Evolutionary conservation across 2,113 vertebrate species (phyloP).

Genomic region (Caranx melampygus): DNA sequence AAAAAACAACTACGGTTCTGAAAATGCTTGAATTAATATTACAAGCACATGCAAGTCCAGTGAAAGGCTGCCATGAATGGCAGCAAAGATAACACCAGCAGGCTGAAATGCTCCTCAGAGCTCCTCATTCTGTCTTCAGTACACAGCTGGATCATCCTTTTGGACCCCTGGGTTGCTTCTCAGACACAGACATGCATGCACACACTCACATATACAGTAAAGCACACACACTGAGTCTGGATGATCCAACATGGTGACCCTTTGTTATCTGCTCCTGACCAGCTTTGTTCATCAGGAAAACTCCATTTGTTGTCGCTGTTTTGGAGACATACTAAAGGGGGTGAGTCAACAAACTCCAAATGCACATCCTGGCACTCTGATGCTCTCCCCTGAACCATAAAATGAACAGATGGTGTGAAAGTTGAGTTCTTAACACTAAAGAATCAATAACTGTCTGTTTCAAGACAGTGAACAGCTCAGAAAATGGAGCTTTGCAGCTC

Average conservation of each 20-base stretch:
- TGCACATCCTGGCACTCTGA: slow-evolving; percentile 48
- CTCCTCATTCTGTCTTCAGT: slow-evolving; percentile 66
- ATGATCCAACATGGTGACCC: slow-evolving; percentile 67
- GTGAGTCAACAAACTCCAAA: slow-evolving; percentile 63
- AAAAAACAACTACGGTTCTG: slow-evolving; percentile 25
- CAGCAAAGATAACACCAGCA: slow-evolving; percentile 53
- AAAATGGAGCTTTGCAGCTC: slow-evolving; percentile 41
- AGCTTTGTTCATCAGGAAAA: slow-evolving; percentile 79
- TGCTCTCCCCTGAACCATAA: slow-evolving; percentile 60
- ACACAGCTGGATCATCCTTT: slow-evolving; percentile 75
- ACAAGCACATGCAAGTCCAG: slow-evolving; percentile 46
- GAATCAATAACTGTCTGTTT: slow-evolving; percentile 71
- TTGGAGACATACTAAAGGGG: slow-evolving; percentile 57
- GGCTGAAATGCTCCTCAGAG: slow-evolving; percentile 48
- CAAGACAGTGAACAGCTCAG: slow-evolving; percentile 60
- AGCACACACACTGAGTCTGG: slow-evolving; percentile 40
- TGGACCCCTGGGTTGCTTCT: slow-evolving; percentile 60
- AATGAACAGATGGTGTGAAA: slow-evolving; percentile 65
- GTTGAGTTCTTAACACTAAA: slow-evolving; percentile 58
- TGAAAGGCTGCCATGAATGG: slow-evolving; percentile 47
- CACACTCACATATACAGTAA: slow-evolving; percentile 44
- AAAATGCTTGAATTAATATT: slow-evolving; percentile 31
- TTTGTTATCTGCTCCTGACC: slow-evolving; percentile 73
- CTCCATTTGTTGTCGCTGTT: slow-evolving; percentile 54
- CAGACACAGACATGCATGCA: slow-evolving; percentile 25